A percentile compares a stretch with the other conserved stretches of the same genome.
phyloP scores from a whole-genome alignment of 2,797 vertebrate genomes.

The Aplochiton taeniatus region DNA sequence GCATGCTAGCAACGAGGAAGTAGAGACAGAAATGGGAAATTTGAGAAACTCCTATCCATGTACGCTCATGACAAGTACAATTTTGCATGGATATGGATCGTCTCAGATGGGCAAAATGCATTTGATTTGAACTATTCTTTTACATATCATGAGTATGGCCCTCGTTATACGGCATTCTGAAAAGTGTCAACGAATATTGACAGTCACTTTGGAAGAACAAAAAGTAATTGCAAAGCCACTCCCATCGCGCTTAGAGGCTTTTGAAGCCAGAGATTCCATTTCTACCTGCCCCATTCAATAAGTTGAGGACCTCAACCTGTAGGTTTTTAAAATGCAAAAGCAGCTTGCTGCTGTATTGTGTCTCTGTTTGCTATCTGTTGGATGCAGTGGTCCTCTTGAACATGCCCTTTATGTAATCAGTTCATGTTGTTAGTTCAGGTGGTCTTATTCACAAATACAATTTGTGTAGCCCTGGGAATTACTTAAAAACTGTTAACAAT shows the following conservation, averaged over 20 bases:
- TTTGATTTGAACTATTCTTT: constrained; percentile 74
- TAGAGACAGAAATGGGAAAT: constrained; percentile 12
- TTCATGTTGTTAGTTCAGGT: too few relatives aligned
- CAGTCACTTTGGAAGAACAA: constrained; percentile 9
- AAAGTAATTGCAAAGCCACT: constrained; percentile 63
- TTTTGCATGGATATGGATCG: constrained; percentile 71
- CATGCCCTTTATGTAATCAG: too few relatives aligned
- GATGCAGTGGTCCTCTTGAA: too few relatives aligned
- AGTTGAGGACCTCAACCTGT: background rate
- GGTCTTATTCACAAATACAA: too few relatives aligned
- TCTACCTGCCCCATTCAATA: background rate
- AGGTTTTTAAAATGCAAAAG: constrained; percentile 78
- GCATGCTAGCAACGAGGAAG: constrained; percentile 68
- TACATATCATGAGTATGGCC: constrained; percentile 62
- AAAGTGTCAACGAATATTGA: constrained; percentile 4
- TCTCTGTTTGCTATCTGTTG: too few relatives aligned
- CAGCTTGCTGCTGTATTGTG: constrained; percentile 73
- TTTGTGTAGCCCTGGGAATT: too few relatives aligned
- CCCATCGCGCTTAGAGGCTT: constrained; percentile 78
- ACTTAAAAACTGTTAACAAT: too few relatives aligned
- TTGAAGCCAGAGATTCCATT: constrained; percentile 11
- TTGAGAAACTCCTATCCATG: constrained; percentile 33
- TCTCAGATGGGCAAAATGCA: constrained; percentile 80
- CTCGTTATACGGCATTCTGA: constrained; percentile 40
- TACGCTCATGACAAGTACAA: constrained; percentile 44